Evolutionary conservation across 1,140 invertebrate species (phyloP).

Genomic region (Vollenhovia emeryi): DNA sequence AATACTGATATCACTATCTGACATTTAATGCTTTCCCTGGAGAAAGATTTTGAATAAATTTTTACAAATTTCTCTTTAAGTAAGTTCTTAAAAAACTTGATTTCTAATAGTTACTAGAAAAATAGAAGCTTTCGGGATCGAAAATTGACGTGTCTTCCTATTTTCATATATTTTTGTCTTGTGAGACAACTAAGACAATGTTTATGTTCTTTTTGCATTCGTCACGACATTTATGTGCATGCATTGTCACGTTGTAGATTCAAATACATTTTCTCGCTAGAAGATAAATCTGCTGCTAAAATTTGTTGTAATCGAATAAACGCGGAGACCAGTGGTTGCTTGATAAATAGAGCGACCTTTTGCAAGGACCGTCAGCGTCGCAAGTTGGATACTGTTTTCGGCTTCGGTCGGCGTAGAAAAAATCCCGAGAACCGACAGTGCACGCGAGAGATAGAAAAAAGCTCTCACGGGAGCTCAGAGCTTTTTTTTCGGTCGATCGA

Average conservation of each 20-base stretch:
- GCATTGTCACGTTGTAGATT: neutral
- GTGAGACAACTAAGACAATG: neutral
- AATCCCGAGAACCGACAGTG: slow-evolving; percentile 8
- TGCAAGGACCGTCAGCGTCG: neutral
- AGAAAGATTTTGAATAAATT: neutral
- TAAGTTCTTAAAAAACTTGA: neutral
- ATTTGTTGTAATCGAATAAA: slow-evolving; percentile 30
- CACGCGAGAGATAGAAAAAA: slow-evolving; percentile 26
- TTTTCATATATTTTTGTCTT: neutral
- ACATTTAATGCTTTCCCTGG: neutral
- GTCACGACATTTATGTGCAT: slow-evolving; percentile 14
- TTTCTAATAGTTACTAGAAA: neutral
- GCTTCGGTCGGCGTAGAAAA: neutral
- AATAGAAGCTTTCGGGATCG: neutral
- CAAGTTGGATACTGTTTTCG: slow-evolving; percentile 19
- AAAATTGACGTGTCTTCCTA: neutral
- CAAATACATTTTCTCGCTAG: slow-evolving; percentile 9
- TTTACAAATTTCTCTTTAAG: neutral
- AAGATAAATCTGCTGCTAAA: slow-evolving; percentile 22
- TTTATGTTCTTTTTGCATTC: neutral
- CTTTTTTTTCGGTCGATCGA: slow-evolving; percentile 29
- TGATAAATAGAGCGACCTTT: slow-evolving; percentile 32
- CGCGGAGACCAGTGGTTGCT: neutral
- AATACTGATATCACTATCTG: neutral
- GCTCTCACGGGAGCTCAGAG: neutral